Percentiles rank a stretch among this genome's conserved stretches.
phyloP scores from a whole-genome alignment of 53 echinoderm and acorn worm species.

The Patiria pectinifera region DNA sequence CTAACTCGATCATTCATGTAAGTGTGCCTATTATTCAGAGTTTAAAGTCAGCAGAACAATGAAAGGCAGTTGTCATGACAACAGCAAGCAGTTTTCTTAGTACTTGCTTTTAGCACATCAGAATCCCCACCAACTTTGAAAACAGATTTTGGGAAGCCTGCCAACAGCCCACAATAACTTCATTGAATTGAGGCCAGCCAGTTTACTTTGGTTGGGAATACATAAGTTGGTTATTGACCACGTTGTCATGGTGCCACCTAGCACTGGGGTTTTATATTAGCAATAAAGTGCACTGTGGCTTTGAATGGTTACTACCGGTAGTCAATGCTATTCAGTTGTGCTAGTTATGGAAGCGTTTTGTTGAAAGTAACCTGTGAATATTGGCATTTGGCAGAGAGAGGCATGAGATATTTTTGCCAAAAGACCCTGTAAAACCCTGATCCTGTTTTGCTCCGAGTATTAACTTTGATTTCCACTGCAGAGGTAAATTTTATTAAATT shows the following conservation, averaged over 20 bases:
- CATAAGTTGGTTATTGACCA: not conserved
- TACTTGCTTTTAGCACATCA: not conserved
- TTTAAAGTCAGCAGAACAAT: not conserved
- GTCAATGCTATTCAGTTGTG: not conserved
- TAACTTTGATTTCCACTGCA: no score
- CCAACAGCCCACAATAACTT: no score
- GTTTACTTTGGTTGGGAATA: not conserved
- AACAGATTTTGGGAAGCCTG: no score
- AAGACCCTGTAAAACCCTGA: not conserved
- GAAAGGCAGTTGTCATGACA: not conserved
- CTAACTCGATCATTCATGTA: no score
- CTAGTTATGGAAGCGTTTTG: not conserved
- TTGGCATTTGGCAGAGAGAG: not conserved
- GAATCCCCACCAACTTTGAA: not conserved
- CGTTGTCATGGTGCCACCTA: not conserved
- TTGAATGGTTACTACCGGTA: not conserved
- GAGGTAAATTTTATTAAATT: not conserved
- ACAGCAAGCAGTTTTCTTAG: not conserved
- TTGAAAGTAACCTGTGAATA: not conserved
- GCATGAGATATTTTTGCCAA: not conserved
- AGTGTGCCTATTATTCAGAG: no score
- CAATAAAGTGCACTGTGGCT: not conserved
- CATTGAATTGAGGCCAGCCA: not conserved
- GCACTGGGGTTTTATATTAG: no score
- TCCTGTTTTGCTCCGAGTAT: no score